Evolutionary conservation across 2,888 invertebrate species (phyloP), one percentile per base, ranked within the genome.

Genomic region (Gerris lacustris): DNA sequence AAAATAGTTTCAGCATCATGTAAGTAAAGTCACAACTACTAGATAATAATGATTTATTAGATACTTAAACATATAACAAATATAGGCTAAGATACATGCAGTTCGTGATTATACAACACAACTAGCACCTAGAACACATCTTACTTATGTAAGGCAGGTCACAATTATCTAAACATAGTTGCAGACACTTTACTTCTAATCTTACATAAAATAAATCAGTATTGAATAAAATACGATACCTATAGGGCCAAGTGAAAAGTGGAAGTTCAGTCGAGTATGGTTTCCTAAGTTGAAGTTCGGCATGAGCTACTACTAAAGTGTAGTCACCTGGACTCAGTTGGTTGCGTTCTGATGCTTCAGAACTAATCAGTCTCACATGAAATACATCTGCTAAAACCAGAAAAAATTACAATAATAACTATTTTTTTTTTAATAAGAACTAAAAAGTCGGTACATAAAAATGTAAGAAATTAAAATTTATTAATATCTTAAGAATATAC

Each of bases 201-300:
- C 31, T 4, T 31, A 2, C 31, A 31, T 31, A 31, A 4, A 31
- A 31, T 31, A 31, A 31, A 31, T 31, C 31, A 31, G 31, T 31
- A 4, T 31, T 31, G 1, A 31, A 31, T 31, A 1, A 31, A 31
- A 2, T 31, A 31, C 4, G 31, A 2, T 45, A 74, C 76, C 89
- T 86, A 79, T 91, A 92, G 67, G 92, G 92, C 92, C 92, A 93
- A 67, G 88, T 90, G 73, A 87, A 91, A 76, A 87, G 82, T 31
- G 88, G 80, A 31, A 31, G 31, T 55, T 55, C 55, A 17, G 73
- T 73, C 75, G 85, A 86, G 75, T 87, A 84, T 69, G 85, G 82
- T 77, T 87, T 86, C 78, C 88, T 84, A 75, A 92, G 80, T 79
- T 91, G 91, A 76, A 92, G 84, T 73, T 91, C 89, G 70, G 87